Base-by-base conservation (phyloP, 2,888 invertebrate genomes). In the Tetropium fuscum region DNA sequence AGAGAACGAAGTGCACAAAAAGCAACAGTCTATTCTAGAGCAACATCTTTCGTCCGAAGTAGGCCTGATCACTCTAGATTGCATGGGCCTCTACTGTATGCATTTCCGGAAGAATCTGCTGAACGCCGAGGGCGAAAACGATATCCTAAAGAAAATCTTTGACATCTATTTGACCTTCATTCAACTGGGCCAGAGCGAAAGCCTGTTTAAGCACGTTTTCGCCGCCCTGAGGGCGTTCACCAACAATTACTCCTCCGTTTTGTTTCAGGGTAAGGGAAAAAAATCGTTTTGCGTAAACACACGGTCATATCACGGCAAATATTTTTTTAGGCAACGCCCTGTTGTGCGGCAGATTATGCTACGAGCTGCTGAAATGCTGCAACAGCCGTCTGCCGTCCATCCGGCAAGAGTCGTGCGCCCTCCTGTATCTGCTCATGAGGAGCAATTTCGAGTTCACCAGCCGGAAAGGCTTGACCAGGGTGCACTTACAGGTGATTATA, bases 401-500 rank as follows among this genome's bases (percentile, higher is more conserved):
- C 49, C 87, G 97, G 13, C 93, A 94, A 73, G 97, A 97, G 79
- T 93, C 97, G 0, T 95, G 95, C 73, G 95, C 95, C 40, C 89
- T 96, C 18, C 84, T 97, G 1, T 97, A 97, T 82, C 84, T 96
- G 47, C 85, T 97, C 22, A 96, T 97, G 96, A 86, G 96, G 66
- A 94, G 94, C 76, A 97, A 97, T 84, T 97, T 94, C 83, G 95
- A 97, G 77, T 94, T 93, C 78, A 92, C 91, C 41, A 87, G 89
- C 49, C 87, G 92, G 30, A 92, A 92, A 68, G 92, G 92, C 57
- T 85, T 97, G 63, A 96, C 94, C 0, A 84, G 97, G 64, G 95
- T 97, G 0, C 96, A 96, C 76, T 83, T 95, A 43, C 95, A 96
- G 87, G 95, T 97, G 22, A 97, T 97, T 64, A 96, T 98, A 74